Percentiles rank a stretch among this genome's conserved stretches.
Evolutionary conservation across 2,888 invertebrate genomes (phyloP).

Genomic region (Tetrapedia diversipes): DNA sequence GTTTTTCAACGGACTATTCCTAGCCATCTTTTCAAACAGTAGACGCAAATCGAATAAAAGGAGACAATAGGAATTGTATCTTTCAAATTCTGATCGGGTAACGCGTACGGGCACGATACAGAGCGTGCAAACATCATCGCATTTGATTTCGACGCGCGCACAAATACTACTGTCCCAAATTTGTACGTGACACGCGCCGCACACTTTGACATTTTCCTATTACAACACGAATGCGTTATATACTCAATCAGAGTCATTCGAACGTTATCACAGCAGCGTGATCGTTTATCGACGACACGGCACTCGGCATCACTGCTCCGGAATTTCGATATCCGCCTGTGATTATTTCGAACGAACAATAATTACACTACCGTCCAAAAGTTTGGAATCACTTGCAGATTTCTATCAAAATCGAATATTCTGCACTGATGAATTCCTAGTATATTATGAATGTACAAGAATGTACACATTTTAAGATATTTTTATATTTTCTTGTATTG

Average conservation of each 20-base stretch:
- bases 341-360: background rate
- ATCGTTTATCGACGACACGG: background rate
- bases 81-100: too few species aligned
- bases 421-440: too few species aligned
- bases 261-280: background rate
- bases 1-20: background rate
- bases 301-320: background rate
- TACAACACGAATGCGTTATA: background rate
- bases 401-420: too few species aligned
- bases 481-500: too few species aligned
- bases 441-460: too few species aligned
- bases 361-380: too few species aligned
- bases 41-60: constrained; percentile 1
- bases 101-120: background rate
- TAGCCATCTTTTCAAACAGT: too few species aligned
- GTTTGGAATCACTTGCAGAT: too few species aligned
- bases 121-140: background rate
- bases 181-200: constrained; percentile 5
- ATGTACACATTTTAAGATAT: too few species aligned
- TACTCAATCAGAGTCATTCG: background rate
- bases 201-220: constrained; percentile 8
- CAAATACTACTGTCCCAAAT: background rate
- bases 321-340: too few species aligned
- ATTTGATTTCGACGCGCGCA: background rate
- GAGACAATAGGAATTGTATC: too few species aligned